Evolutionary conservation across 2,113 vertebrate species (phyloP).

Genomic region (Pagrus major): DNA sequence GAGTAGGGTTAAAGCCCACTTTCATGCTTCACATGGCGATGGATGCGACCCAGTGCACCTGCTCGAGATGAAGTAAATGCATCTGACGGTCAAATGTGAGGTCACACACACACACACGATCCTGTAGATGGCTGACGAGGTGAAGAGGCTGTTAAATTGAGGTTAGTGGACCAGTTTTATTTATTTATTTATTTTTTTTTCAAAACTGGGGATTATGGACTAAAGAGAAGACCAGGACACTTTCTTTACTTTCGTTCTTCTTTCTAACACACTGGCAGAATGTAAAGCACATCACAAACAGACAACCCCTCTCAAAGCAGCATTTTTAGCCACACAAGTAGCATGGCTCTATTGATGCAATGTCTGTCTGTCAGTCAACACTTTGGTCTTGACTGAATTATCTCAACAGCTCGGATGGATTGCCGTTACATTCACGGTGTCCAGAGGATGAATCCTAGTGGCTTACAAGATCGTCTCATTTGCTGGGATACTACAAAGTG

Average conservation of each 20-base stretch:
- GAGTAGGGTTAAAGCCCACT: constrained; percentile 17
- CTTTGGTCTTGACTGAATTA: background rate
- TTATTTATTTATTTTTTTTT: too few relatives aligned
- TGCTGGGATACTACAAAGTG: too few relatives aligned
- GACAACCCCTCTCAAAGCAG: background rate
- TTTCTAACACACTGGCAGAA: background rate
- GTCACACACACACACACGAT: background rate
- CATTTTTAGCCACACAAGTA: background rate
- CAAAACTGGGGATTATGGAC: background rate
- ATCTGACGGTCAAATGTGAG: background rate
- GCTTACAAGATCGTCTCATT: too few relatives aligned
- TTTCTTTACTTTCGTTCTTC: too few relatives aligned
- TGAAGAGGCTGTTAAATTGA: background rate
- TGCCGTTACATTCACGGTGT: background rate
- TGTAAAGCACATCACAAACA: background rate
- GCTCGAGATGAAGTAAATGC: constrained; percentile 9
- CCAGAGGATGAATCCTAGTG: too few relatives aligned
- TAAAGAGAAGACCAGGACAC: too few relatives aligned
- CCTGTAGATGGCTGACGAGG: background rate
- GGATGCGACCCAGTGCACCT: background rate
- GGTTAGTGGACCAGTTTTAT: background rate
- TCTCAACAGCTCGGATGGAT: background rate
- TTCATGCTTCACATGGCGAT: constrained; percentile 1
- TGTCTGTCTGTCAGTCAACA: background rate
- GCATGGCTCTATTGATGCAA: background rate